These are phyloP conservation scores for Anagyrus pseudococci DNA, from an alignment of 2,888 invertebrate genomes.

Conservation along the genomic window DNA sequence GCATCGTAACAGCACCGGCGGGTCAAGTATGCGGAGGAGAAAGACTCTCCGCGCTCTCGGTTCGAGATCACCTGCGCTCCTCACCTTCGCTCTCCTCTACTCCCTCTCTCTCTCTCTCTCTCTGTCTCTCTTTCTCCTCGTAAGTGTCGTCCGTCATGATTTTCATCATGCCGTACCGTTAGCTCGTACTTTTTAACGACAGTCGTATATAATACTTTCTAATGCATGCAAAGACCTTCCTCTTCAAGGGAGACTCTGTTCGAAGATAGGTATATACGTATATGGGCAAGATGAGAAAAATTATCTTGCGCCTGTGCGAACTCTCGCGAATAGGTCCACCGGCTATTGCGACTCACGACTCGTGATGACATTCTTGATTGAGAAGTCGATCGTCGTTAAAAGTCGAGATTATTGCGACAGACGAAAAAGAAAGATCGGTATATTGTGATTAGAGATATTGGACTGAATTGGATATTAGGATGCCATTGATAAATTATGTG, in stretches of 20 bases:
- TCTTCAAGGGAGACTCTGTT: background rate
- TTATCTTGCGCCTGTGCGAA: no score
- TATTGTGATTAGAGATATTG: no score
- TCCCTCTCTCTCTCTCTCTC: constrained; percentile 4
- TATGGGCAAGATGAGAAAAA: no score
- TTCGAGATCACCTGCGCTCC: constrained; percentile 29
- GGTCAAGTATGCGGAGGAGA: constrained; percentile 18
- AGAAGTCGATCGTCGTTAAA: no score
- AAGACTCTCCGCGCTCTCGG: background rate
- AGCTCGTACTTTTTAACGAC: background rate
- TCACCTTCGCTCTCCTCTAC: constrained; percentile 25
- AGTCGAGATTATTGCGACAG: no score
- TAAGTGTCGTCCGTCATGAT: constrained; percentile 22
- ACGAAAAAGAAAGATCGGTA: no score
- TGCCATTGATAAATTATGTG: no score
- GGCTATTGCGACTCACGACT: no score
- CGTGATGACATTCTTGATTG: no score
- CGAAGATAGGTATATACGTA: no score
- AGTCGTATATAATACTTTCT: constrained; percentile 16
- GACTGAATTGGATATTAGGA: no score
- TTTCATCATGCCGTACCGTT: constrained; percentile 19
- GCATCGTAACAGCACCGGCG: background rate
- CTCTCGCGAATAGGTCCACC: no score
- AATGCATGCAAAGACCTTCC: constrained; percentile 10
- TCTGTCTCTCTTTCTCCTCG: background rate